Conservation (phyloP, 2,888 invertebrate genomes). For the Clusia tigrina region DNA sequence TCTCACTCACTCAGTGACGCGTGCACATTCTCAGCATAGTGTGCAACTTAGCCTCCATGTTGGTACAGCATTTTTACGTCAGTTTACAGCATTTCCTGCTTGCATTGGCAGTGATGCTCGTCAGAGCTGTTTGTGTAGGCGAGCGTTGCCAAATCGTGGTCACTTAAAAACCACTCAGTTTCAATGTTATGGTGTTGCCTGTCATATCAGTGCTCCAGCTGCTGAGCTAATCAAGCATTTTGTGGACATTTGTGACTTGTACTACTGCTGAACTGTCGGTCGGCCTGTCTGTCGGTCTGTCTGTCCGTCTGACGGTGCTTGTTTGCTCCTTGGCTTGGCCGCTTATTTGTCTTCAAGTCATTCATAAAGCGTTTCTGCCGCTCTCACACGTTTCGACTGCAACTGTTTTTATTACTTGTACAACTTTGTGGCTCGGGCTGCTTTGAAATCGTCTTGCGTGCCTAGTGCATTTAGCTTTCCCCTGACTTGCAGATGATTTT, state of each 20-base stretch:
- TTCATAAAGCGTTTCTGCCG: background rate
- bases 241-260: too few species aligned
- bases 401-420: too few species aligned
- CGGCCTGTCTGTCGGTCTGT: background rate
- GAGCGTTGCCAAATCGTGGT: background rate
- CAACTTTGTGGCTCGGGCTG: background rate
- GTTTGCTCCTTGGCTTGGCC: background rate
- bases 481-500: background rate
- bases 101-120: too few species aligned
- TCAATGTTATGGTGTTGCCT: too few species aligned
- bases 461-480: background rate
- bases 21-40: too few species aligned
- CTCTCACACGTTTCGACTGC: background rate
- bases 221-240: slow-evolving; percentile 4
- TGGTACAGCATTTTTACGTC: too few species aligned
- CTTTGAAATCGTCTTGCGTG: background rate
- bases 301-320: background rate
- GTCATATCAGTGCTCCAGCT: background rate
- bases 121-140: too few species aligned
- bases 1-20: too few species aligned
- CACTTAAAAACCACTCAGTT: background rate
- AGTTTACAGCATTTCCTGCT: too few species aligned
- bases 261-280: too few species aligned
- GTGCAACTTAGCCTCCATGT: too few species aligned
- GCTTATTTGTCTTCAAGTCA: background rate